A percentile compares a stretch with the other conserved stretches of the same genome.
These are phyloP conservation scores for Cherax destructor DNA, from an alignment of 1,140 invertebrate genomes.

Conservation along the genomic window DNA sequence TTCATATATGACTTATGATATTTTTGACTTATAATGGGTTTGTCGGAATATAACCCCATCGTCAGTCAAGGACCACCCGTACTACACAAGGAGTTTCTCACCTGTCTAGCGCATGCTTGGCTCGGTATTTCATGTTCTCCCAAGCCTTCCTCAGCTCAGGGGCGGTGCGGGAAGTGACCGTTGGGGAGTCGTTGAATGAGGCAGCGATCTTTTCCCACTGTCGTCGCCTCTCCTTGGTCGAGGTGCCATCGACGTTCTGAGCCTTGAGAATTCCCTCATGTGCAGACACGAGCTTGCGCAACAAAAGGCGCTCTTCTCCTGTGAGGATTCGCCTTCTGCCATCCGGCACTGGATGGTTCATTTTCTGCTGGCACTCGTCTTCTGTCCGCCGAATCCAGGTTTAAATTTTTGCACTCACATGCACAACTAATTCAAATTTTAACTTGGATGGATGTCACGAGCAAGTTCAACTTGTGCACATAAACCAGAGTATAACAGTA, in stretches of 20 bases:
- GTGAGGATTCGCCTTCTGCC: not conserved
- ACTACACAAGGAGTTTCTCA: not conserved
- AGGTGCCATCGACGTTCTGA: not conserved
- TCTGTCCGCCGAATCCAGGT: too few species aligned
- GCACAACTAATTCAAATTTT: too few species aligned
- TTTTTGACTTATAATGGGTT: too few species aligned
- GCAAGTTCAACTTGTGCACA: too few species aligned
- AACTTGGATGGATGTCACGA: too few species aligned
- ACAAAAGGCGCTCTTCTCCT: not conserved
- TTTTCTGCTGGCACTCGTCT: not conserved
- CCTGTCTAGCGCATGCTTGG: not conserved
- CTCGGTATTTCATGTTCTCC: not conserved
- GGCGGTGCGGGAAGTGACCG: not conserved
- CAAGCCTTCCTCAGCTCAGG: not conserved
- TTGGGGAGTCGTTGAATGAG: not conserved
- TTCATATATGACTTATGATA: too few species aligned
- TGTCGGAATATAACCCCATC: too few species aligned
- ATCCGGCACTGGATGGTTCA: not conserved
- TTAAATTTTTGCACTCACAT: too few species aligned
- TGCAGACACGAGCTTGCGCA: not conserved
- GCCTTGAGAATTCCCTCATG: not conserved
- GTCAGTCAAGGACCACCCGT: too few species aligned
- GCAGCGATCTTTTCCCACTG: not conserved
- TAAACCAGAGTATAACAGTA: too few species aligned
- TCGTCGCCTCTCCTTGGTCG: not conserved